Evolutionary conservation across 2,888 invertebrate species (phyloP).

Genomic region (Idaea straminata): DNA sequence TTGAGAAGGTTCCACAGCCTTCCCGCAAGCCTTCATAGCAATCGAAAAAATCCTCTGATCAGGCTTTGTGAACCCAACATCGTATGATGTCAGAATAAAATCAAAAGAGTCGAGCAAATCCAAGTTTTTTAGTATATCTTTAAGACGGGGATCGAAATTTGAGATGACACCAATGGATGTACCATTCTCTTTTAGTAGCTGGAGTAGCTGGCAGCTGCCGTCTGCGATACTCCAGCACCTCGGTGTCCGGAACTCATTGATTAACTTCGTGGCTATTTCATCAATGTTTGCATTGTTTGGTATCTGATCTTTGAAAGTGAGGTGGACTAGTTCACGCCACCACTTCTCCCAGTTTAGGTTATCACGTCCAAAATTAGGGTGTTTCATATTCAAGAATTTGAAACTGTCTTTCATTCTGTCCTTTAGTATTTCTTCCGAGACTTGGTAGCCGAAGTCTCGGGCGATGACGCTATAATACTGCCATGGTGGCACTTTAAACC

Average conservation of each 20-base stretch:
- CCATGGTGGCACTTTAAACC: conserved; percentile 85
- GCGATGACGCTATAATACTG: conserved; percentile 87
- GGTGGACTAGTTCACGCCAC: conserved; percentile 87
- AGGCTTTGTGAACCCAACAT: conserved; percentile 87
- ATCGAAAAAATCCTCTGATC: conserved; percentile 84
- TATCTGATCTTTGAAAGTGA: conserved; percentile 81
- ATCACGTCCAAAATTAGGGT: conserved; percentile 90
- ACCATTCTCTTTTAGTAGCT: conserved; percentile 72
- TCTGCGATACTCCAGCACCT: conserved; percentile 86
- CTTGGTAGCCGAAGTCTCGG: conserved; percentile 83
- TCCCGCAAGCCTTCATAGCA: conserved; percentile 76
- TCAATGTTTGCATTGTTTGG: conserved; percentile 42
- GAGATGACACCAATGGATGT: conserved; percentile 88
- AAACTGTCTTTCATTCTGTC: conserved; percentile 84
- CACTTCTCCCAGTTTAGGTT: conserved; percentile 88
- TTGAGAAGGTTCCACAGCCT: conserved; percentile 75
- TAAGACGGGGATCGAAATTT: conserved; percentile 92
- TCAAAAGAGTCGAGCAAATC: conserved; percentile 86
- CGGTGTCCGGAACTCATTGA: conserved; percentile 85
- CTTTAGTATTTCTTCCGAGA: conserved; percentile 73
- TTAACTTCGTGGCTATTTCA: conserved; percentile 79
- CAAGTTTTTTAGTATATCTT: conserved; percentile 83
- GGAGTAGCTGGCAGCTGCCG: conserved; percentile 83
- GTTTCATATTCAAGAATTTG: conserved; percentile 81
- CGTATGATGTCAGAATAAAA: conserved; percentile 90